phyloP scores from a whole-genome alignment of 2,797 vertebrate genomes.

The Poliocrania exsul region DNA sequence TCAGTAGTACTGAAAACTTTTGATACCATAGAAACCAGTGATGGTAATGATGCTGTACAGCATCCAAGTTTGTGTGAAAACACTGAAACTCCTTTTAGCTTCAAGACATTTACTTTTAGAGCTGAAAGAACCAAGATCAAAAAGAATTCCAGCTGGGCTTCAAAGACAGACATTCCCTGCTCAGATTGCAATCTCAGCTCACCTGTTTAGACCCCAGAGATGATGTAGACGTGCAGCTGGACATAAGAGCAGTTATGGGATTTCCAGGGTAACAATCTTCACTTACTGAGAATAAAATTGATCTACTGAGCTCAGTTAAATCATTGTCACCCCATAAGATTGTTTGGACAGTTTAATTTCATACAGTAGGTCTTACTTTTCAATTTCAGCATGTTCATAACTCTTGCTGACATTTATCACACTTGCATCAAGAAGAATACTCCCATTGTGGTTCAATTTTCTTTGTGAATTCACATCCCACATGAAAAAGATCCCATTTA shows the following conservation, averaged over 20 bases:
- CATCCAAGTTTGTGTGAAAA: background rate
- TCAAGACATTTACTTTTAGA: background rate
- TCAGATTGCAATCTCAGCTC: background rate
- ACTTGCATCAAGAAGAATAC: background rate
- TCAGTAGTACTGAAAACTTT: background rate
- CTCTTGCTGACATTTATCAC: slow-evolving; percentile 16
- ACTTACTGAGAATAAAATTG: background rate
- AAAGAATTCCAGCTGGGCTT: background rate
- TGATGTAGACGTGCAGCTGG: background rate
- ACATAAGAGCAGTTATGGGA: background rate
- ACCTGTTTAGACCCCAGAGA: background rate
- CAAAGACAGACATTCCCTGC: background rate
- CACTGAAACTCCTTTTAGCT: background rate
- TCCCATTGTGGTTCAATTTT: background rate
- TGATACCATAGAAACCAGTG: background rate
- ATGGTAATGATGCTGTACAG: background rate
- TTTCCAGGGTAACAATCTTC: background rate
- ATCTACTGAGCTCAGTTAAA: background rate
- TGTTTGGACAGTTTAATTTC: slow-evolving; percentile 8
- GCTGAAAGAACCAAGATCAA: background rate
- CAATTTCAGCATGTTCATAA: background rate
- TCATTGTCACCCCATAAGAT: background rate
- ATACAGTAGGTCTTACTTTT: background rate
- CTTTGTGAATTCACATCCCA: background rate
- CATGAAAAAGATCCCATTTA: background rate